phyloP scores from a whole-genome alignment of 2,113 vertebrate species.

The Sebastes schlegelii region DNA sequence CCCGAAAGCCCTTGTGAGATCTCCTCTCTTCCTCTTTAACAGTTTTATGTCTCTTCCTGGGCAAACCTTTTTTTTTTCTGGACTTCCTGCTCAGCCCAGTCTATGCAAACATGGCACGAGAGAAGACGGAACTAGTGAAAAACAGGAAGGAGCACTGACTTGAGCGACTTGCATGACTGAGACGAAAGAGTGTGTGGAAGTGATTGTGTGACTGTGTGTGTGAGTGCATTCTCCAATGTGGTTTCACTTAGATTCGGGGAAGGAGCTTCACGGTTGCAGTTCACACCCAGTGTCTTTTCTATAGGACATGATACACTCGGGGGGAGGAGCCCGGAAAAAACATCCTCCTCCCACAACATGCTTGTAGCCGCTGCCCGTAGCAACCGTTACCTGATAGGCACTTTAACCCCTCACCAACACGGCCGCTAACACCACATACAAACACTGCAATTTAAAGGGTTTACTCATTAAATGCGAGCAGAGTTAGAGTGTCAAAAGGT shows the following conservation, averaged over 20 bases:
- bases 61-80: conserved; percentile 29
- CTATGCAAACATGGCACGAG: conserved; percentile 50
- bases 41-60: conserved; percentile 27
- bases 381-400: conserved; percentile 67
- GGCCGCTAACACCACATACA: background rate
- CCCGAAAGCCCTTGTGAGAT: conserved; percentile 42
- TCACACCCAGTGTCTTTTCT: conserved; percentile 70
- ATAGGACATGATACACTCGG: conserved; percentile 55
- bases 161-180: conserved; percentile 60
- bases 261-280: conserved; percentile 61
- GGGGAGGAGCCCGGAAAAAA: conserved; percentile 62
- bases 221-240: conserved; percentile 77
- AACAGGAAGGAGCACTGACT: conserved; percentile 79
- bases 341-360: conserved; percentile 60
- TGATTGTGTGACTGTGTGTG: conserved; percentile 37
- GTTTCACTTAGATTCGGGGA: conserved; percentile 80
- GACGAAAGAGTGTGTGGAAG: conserved; percentile 46
- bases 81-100: conserved; percentile 60
- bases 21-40: conserved; percentile 26
- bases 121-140: conserved; percentile 73
- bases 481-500: background rate
- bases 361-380: conserved; percentile 57
- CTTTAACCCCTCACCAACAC: conserved; percentile 47
- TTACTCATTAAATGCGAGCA: background rate
- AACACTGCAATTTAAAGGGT: background rate